Evolutionary conservation across 2,113 vertebrate genomes (phyloP), one percentile per base, ranked within the genome.

Genomic region (Lycaon pictus): DNA sequence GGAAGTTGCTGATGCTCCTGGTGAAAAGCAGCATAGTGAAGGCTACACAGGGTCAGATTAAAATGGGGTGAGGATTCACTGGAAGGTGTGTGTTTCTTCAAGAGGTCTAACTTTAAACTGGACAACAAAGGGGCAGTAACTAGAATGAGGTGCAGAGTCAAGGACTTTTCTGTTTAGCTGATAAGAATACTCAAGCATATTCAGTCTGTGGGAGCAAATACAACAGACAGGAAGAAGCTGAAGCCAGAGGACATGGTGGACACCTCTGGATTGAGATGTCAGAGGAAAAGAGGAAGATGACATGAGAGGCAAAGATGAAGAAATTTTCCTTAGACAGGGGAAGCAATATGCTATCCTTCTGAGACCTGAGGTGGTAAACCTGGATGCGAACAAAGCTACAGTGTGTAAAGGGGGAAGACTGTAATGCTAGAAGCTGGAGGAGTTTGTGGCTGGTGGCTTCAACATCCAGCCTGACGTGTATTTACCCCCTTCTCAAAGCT

Each of bases 21-120:
- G 62, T 72, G 48, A 84, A 90, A 37, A 88, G 65, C 10, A 16
- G 56, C 65, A 7, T 3, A 27, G 32, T 72, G 35, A 89, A 85
- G 63, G 43, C 37, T 85, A 2, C 5, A 60, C 11, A 8, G 27
- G 23, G 29, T 93, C 67, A 85, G 63, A 58, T 53, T 86, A 79
- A 19, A 79, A 25, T 69, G 53, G 23, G 53, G 4, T 56, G 11
- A 86, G 19, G 53, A 90, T 29, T 84, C 69, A 96, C 43, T n/a
- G 27, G 63, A 88, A 79, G 48, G 32, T 92, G 5, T 55, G 56
- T 74, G 56, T 91, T 81, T 96, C 83, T 93, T 95, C 48, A 88
- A 43, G n/a, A 81, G 91, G 69, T 84, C 55, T 77, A 65, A 48
- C 82, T 90, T 62, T 37, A 72, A 91, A 84, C 69, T 55, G 80